Percentiles rank a stretch among this genome's conserved stretches.
Evolutionary conservation across 2,113 vertebrate genomes (phyloP).

Genomic region (Halcyon malimbica): DNA sequence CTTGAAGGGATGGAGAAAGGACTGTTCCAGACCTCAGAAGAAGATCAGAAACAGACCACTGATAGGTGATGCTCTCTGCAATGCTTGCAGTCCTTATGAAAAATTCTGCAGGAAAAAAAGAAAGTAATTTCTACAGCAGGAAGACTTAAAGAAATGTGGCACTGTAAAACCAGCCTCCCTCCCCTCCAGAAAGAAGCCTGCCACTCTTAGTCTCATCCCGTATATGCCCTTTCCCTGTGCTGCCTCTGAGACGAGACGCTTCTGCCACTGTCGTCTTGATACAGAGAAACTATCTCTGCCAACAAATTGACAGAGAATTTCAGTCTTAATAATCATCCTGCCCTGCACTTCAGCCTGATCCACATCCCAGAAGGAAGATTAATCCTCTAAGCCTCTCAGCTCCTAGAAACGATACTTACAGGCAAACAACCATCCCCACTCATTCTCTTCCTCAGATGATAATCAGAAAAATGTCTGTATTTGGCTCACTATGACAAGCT

Average conservation of each 20-base stretch:
- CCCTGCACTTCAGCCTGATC: slow-evolving; percentile 65
- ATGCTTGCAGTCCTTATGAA: neutral
- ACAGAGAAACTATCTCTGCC: slow-evolving; percentile 58
- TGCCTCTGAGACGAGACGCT: neutral
- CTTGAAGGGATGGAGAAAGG: neutral
- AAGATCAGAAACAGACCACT: neutral
- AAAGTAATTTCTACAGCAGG: neutral
- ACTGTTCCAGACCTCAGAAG: neutral
- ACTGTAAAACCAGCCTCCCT: neutral
- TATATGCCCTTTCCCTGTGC: neutral
- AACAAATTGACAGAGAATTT: slow-evolving; percentile 67
- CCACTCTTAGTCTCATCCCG: neutral
- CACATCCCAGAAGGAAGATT: slow-evolving; percentile 67
- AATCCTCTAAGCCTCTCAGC: slow-evolving; percentile 69
- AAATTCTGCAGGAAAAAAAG: neutral
- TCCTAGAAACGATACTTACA: slow-evolving; percentile 61
- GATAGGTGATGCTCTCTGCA: neutral
- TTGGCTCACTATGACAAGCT: slow-evolving; percentile 55
- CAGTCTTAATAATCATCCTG: slow-evolving; percentile 70
- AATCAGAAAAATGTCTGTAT: slow-evolving; percentile 63
- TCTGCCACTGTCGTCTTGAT: neutral
- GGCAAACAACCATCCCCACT: slow-evolving; percentile 60
- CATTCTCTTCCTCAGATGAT: slow-evolving; percentile 46
- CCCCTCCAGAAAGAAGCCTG: neutral
- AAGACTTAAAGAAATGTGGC: neutral